Evolutionary conservation across 2,797 vertebrate species (phyloP).

Genomic region (Falco peregrinus): DNA sequence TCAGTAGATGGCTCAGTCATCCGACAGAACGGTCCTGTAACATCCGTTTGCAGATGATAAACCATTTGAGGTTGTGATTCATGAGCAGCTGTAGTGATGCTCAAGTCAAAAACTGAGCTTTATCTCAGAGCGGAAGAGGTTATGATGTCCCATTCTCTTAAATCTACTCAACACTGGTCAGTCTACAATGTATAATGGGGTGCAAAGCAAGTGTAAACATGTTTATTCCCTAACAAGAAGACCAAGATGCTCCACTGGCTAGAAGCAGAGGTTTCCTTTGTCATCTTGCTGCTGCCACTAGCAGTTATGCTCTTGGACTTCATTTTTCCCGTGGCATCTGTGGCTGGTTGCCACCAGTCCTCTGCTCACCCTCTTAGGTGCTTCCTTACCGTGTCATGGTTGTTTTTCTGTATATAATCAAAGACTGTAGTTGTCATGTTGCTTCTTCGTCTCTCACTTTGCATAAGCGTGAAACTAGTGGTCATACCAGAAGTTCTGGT

Average conservation of each 20-base stretch:
- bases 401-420: background rate
- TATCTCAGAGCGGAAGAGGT: background rate
- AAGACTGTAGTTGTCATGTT: rapidly evolving
- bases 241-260: background rate
- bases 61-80: background rate
- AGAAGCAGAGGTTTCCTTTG: background rate
- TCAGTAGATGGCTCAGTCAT: background rate
- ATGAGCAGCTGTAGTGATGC: background rate
- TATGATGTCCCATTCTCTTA: background rate
- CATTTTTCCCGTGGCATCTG: background rate
- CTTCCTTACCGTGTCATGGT: background rate
- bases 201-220: background rate
- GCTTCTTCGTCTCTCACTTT: background rate
- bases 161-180: background rate
- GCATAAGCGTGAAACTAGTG: background rate
- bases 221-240: background rate
- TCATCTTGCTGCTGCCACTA: background rate
- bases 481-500: background rate
- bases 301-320: background rate
- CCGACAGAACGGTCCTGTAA: background rate
- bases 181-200: background rate
- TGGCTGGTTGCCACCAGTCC: background rate
- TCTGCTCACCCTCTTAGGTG: background rate
- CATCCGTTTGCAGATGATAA: background rate
- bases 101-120: background rate